Evolutionary conservation across 2,797 vertebrate species (phyloP).

Genomic region (Micromesistius poutassou): DNA sequence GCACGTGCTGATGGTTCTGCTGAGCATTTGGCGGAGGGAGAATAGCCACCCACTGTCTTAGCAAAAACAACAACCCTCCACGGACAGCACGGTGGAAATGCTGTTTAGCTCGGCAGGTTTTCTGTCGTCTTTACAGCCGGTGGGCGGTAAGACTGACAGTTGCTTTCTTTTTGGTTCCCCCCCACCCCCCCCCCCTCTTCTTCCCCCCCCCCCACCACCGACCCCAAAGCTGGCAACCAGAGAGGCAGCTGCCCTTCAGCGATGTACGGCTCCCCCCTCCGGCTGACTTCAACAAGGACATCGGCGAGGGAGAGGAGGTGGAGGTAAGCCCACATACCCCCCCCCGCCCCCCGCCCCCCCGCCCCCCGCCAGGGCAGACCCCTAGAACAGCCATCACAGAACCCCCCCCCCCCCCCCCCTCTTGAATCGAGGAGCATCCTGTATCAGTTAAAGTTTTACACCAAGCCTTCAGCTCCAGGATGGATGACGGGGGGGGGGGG

Average conservation of each 20-base stretch:
- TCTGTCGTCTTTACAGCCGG: neutral
- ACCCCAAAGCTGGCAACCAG: constrained; percentile 85
- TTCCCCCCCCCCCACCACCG: constrained; percentile 16
- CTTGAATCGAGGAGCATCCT: neutral
- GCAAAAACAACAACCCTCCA: neutral
- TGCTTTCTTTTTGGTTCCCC: constrained; percentile 11
- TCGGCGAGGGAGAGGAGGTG: constrained; percentile 89
- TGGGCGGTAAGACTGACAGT: constrained; percentile 14
- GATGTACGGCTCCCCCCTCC: constrained; percentile 90
- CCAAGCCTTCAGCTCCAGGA: neutral
- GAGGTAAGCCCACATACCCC: constrained; percentile 73
- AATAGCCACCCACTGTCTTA: neutral
- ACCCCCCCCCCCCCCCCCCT: no score
- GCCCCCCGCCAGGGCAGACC: neutral
- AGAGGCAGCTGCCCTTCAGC: constrained; percentile 88
- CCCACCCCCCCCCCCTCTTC: neutral
- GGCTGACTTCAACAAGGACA: constrained; percentile 83
- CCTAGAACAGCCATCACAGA: neutral
- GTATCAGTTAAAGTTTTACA: neutral
- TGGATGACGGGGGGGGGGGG: no score
- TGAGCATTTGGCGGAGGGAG: neutral
- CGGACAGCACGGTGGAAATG: constrained; percentile 1
- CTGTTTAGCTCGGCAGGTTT: constrained; percentile 5
- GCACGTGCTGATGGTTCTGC: neutral
- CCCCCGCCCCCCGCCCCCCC: no score